These are phyloP conservation scores for Anaspis maculata DNA, from an alignment of 2,888 invertebrate species.

Conservation along the genomic window DNA sequence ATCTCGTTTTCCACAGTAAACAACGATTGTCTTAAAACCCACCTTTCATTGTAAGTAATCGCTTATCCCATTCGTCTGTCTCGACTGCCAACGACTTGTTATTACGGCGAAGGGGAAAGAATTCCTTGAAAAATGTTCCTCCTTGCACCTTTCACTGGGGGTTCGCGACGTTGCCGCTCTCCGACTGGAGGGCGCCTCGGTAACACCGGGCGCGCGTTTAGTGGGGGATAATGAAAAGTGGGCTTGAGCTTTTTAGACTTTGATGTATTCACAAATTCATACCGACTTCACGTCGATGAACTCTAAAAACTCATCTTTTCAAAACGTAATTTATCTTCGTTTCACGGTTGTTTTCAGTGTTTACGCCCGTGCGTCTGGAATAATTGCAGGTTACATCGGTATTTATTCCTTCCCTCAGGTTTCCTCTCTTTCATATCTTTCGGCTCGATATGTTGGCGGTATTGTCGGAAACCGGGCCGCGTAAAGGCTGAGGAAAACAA, in stretches of 20 bases:
- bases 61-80: slow-evolving; percentile 36
- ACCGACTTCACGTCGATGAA: slow-evolving; percentile 43
- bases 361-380: slow-evolving; percentile 31
- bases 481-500: no score
- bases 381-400: slow-evolving; percentile 32
- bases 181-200: slow-evolving; percentile 32
- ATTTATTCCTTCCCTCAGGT: slow-evolving; percentile 11
- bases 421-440: slow-evolving; percentile 1
- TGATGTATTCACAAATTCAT: slow-evolving; percentile 44
- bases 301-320: slow-evolving; percentile 43
- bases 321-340: slow-evolving; percentile 43
- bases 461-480: no score
- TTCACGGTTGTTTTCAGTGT: slow-evolving; percentile 39
- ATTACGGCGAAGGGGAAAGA: slow-evolving; percentile 31
- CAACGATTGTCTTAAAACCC: slow-evolving; percentile 31
- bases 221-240: slow-evolving; percentile 42
- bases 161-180: slow-evolving; percentile 11
- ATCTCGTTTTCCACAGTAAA: slow-evolving; percentile 32
- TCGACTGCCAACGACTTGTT: slow-evolving; percentile 34
- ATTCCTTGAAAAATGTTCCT: slow-evolving; percentile 32
- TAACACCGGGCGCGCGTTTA: slow-evolving; percentile 15
- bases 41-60: slow-evolving; percentile 36
- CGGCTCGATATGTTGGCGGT: not conserved
- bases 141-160: slow-evolving; percentile 27
- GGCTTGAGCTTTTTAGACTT: slow-evolving; percentile 41